Percentiles rank a stretch among this genome's conserved stretches.
phyloP scores from a whole-genome alignment of 2,888 invertebrate genomes.

The Bedellia somnulentella region DNA sequence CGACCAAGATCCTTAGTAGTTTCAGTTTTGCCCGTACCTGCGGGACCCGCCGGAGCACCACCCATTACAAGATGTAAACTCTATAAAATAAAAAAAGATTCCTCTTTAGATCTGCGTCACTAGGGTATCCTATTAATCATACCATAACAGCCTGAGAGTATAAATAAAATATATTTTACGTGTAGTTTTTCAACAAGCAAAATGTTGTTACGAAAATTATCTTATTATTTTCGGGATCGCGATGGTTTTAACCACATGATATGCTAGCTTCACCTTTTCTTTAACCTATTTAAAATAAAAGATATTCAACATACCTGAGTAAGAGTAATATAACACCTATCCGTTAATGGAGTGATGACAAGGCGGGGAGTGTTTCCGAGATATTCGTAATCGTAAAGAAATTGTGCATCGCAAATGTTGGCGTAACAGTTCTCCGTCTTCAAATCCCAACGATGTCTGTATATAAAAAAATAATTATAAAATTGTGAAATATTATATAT shows the following conservation, averaged over 20 bases:
- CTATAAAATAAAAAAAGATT: constrained; percentile 33
- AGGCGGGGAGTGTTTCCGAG: constrained; percentile 91
- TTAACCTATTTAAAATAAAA: too few relatives aligned
- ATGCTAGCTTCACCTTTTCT: too few relatives aligned
- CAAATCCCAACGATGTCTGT: constrained; percentile 79
- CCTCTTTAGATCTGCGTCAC: background rate
- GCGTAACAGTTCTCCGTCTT: constrained; percentile 81
- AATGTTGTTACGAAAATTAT: too few relatives aligned
- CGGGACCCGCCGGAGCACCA: constrained; percentile 95
- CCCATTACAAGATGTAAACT: constrained; percentile 93
- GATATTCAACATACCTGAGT: constrained; percentile 81
- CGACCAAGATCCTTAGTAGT: constrained; percentile 95
- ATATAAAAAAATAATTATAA: background rate
- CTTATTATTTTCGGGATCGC: too few relatives aligned
- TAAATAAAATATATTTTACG: too few relatives aligned
- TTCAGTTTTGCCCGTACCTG: constrained; percentile 95
- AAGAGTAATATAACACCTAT: constrained; percentile 93
- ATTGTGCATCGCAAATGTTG: constrained; percentile 94
- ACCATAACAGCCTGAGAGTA: too few relatives aligned
- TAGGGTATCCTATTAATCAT: too few relatives aligned
- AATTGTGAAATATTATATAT: background rate
- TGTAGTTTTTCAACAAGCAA: too few relatives aligned
- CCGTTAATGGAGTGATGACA: constrained; percentile 93
- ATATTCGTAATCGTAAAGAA: constrained; percentile 91
- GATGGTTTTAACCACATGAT: too few relatives aligned